Percentiles rank a stretch among this genome's conserved stretches.
Evolutionary conservation across 2,113 vertebrate genomes (phyloP).

Genomic region (Taxidea taxus): DNA sequence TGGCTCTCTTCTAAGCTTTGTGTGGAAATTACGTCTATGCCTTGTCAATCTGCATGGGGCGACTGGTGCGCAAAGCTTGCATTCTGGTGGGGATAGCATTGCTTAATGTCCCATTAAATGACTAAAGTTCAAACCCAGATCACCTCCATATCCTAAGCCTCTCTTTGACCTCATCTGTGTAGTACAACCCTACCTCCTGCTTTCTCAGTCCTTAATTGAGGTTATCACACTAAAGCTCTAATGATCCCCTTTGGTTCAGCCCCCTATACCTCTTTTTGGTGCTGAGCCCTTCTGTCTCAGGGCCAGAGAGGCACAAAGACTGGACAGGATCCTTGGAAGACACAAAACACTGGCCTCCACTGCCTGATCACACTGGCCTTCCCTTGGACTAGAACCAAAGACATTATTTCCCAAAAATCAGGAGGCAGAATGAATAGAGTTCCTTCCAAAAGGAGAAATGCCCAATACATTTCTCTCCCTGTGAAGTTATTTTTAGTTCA

Average conservation of each 20-base stretch:
- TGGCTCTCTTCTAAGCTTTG: neutral
- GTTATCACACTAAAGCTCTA: neutral
- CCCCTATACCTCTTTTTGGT: neutral
- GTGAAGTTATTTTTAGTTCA: slow-evolving; percentile 35
- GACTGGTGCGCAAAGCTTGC: neutral
- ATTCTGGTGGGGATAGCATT: neutral
- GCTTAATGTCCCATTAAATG: neutral
- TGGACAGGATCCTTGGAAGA: neutral
- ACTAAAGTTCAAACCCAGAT: neutral
- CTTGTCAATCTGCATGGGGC: neutral
- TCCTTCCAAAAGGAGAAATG: slow-evolving; percentile 13
- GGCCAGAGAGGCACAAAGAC: neutral
- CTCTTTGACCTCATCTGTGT: neutral
- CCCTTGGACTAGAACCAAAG: neutral
- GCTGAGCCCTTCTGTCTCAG: neutral
- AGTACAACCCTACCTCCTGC: neutral
- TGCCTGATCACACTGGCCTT: neutral
- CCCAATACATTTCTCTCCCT: neutral
- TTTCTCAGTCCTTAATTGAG: neutral
- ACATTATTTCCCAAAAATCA: neutral
- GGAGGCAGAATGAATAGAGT: neutral
- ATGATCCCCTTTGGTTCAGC: neutral
- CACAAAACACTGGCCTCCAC: neutral
- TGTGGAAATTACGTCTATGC: neutral
- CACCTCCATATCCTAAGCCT: fast-evolving